phyloP scores from a whole-genome alignment of 2,113 vertebrate species.

The Callionymus lyra region DNA sequence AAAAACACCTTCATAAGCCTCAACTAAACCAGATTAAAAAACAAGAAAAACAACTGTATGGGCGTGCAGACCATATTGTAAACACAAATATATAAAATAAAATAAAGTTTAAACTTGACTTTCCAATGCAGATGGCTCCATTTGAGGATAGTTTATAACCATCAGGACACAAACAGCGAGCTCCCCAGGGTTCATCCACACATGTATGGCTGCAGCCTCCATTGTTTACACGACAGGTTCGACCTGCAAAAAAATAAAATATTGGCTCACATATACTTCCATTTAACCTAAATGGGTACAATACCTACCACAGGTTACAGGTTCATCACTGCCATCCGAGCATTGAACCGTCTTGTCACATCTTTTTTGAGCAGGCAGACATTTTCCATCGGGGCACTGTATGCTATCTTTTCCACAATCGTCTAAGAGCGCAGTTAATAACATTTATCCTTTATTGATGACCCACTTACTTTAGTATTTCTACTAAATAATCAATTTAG shows the following conservation, averaged over 20 bases:
- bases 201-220: conserved; percentile 76
- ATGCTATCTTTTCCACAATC: conserved; percentile 34
- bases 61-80: too few species aligned
- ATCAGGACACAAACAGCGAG: conserved; percentile 64
- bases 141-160: conserved; percentile 69
- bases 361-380: conserved; percentile 40
- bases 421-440: too few species aligned
- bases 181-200: conserved; percentile 67
- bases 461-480: too few species aligned
- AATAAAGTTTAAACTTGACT: neutral
- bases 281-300: neutral
- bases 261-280: too few species aligned
- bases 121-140: conserved; percentile 73
- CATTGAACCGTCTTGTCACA: conserved; percentile 60
- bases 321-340: conserved; percentile 63
- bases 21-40: too few species aligned
- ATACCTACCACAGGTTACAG: conserved; percentile 46
- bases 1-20: too few species aligned
- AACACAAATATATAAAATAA: too few species aligned
- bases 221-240: conserved; percentile 66
- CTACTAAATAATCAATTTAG: too few species aligned
- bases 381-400: conserved; percentile 51
- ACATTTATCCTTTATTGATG: too few species aligned
- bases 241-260: conserved; percentile 49
- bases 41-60: too few species aligned